Evolutionary conservation across 2,113 vertebrate genomes (phyloP).

Genomic region (Butorides virescens): DNA sequence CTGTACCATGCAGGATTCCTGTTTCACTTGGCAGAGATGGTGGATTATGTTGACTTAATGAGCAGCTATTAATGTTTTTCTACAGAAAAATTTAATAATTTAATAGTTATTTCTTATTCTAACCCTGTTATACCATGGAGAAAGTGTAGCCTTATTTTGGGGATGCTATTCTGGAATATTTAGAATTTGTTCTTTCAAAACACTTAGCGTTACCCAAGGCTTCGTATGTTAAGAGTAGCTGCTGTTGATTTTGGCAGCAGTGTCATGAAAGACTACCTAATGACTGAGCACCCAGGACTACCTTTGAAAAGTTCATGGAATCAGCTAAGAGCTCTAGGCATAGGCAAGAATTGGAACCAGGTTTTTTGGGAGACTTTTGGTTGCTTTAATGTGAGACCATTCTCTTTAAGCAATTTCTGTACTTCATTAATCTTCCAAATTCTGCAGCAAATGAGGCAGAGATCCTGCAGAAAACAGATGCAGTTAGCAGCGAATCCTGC

Average conservation of each 20-base stretch:
- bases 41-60: neutral
- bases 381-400: neutral
- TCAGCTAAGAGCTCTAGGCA: neutral
- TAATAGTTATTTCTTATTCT: neutral
- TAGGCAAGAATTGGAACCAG: neutral
- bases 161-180: neutral
- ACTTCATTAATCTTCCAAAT: slow-evolving; percentile 30
- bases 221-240: neutral
- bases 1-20: neutral
- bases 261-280: neutral
- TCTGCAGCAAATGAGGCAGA: slow-evolving; percentile 37
- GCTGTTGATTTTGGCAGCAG: neutral
- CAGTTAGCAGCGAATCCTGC: neutral
- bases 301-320: neutral
- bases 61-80: neutral
- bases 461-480: neutral
- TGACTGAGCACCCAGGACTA: neutral
- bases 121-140: neutral
- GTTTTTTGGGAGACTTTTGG: neutral
- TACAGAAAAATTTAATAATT: neutral
- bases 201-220: neutral
- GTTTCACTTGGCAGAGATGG: neutral
- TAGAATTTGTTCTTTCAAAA: neutral
- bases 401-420: slow-evolving; percentile 5
- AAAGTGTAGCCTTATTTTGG: neutral